Evolutionary conservation across 92 coral and sea anemone genomes (phyloP), one percentile per base, ranked within the genome.

Genomic region (Porites divaricata): DNA sequence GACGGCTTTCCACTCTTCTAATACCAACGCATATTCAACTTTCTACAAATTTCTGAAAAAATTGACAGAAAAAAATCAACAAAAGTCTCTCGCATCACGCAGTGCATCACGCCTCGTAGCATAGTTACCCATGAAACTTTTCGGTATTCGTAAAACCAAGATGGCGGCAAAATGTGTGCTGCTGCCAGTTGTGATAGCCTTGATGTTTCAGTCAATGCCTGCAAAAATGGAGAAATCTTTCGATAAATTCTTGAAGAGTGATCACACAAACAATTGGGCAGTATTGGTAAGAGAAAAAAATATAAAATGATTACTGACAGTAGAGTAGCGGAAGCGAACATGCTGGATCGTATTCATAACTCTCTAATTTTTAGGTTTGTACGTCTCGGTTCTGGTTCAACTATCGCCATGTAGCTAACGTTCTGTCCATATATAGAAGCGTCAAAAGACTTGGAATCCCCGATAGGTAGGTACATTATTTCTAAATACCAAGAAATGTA

Each of bases 361-460:
- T 14, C 51, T 45, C 59, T 53, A 24, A 69, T 65, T 61, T 64
- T 19, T 8, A 96, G 99, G 99, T 96, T 51, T 94, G 98, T 35
- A 96, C 99, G 14, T 96, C 99, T 11, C 89, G 99, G 75, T 96
- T 96, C 81, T 96, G 99, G 99, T 96, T 96, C 81, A 96, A 96
- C 85, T 96, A 96, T 81, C 96, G 99, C n/a, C 99, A 96, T 81
- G 94, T 96, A 61, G 99, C 99, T 57, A 96, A 96, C 84, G 98
- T 95, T 17, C 87, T 96, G 76, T 95, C 99, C 67, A 93, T 96
- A 28, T 96, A 96, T 65, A 91, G 98, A 22, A 96, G 99, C 68
- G 99, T 96, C 8, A 96, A 96, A 73, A 88, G 98, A 85, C 93
- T 96, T 50, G 99, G 99, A 22, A 96, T 96, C 64, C 98, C 99